A percentile compares a stretch with the other conserved stretches of the same genome.
Conservation (phyloP, 2,888 invertebrate genomes). For the Marasmarcha lunaedactyla region DNA sequence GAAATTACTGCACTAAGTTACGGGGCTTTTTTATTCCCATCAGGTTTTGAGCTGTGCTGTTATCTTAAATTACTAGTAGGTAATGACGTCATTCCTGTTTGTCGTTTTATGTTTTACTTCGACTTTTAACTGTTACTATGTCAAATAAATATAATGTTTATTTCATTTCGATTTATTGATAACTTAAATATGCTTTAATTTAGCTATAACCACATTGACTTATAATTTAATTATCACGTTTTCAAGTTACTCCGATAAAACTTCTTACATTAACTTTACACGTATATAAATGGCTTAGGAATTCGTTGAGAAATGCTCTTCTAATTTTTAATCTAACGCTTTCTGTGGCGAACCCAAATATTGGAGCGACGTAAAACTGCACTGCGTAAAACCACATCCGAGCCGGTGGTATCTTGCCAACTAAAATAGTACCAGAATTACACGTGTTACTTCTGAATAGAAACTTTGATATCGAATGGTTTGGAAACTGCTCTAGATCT, state of each 20-base stretch:
- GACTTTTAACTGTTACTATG: neutral
- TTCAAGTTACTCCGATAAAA: too few species aligned
- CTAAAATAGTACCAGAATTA: neutral
- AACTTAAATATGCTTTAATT: too few species aligned
- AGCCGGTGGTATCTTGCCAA: neutral
- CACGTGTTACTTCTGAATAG: neutral
- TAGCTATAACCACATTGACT: too few species aligned
- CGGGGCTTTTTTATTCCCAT: slow-evolving; percentile 41
- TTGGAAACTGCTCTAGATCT: neutral
- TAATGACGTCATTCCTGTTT: slow-evolving; percentile 20
- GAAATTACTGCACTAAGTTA: slow-evolving; percentile 41
- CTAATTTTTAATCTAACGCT: neutral
- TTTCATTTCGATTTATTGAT: too few species aligned
- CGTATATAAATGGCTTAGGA: too few species aligned
- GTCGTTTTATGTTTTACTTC: slow-evolving; percentile 8
- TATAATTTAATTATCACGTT: too few species aligned
- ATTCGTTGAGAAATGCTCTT: too few species aligned
- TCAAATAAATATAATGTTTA: too few species aligned
- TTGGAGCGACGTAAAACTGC: neutral
- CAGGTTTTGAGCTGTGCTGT: slow-evolving; percentile 10
- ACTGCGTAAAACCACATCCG: neutral
- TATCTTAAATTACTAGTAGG: slow-evolving; percentile 21
- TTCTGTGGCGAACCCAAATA: neutral
- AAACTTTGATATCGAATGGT: neutral
- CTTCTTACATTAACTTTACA: too few species aligned